Percentiles rank a stretch among this genome's conserved stretches.
Conservation (phyloP, 1,140 invertebrate genomes). For the Drosophila sucinea region DNA sequence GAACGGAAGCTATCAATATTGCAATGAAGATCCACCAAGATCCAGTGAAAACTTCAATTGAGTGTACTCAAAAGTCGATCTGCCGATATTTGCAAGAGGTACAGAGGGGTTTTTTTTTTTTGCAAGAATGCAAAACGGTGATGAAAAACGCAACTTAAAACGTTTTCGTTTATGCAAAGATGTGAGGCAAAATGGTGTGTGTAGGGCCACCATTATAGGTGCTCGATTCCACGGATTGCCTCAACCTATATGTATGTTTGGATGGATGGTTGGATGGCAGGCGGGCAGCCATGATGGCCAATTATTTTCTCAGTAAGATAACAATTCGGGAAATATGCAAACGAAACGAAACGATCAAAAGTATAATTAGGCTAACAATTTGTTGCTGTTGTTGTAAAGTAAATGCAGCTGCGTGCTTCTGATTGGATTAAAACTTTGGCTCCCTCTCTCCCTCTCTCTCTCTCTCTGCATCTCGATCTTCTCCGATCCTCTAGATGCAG, state of each 20-base stretch:
- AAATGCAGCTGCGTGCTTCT: slow-evolving; percentile 81
- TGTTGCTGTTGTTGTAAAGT: slow-evolving; percentile 49
- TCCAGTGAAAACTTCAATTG: too few relatives aligned
- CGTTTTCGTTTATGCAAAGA: slow-evolving; percentile 78
- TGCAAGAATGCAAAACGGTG: slow-evolving; percentile 15
- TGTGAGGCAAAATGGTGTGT: slow-evolving; percentile 66
- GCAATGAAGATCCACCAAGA: too few relatives aligned
- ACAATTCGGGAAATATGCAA: slow-evolving; percentile 76
- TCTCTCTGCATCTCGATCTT: slow-evolving; percentile 20
- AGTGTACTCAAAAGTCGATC: too few relatives aligned
- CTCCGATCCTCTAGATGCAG: slow-evolving; percentile 39
- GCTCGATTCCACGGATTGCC: background rate
- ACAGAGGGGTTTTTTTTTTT: background rate
- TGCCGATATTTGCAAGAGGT: too few relatives aligned
- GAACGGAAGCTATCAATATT: too few relatives aligned
- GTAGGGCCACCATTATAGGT: slow-evolving; percentile 47
- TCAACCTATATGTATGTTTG: background rate
- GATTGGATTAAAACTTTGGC: slow-evolving; percentile 71
- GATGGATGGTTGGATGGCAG: background rate
- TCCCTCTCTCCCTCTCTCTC: background rate
- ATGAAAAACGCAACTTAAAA: slow-evolving; percentile 73
- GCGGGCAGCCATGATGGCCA: slow-evolving; percentile 69
- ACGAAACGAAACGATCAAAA: slow-evolving; percentile 41
- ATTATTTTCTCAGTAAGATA: slow-evolving; percentile 53
- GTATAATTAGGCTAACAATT: slow-evolving; percentile 69